Evolutionary conservation across 2,113 vertebrate genomes (phyloP), one percentile per base, ranked within the genome.

Genomic region (Phrynosoma blainvillii): DNA sequence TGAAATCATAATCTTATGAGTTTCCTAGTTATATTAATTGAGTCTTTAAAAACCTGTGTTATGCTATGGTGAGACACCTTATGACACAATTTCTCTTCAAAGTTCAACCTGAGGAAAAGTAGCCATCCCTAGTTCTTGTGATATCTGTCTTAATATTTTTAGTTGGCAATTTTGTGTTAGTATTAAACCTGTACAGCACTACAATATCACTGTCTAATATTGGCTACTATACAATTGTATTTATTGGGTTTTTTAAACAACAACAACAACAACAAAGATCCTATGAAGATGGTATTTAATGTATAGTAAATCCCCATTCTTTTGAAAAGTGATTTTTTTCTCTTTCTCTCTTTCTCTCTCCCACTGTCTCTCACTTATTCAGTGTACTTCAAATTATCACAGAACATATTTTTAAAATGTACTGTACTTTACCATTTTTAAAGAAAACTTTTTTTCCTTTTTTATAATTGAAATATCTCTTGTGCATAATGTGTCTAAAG

Each of bases 401-500:
- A 96, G 89, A 94, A 94, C 93, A 92, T 94, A 96, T 95, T 95
- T 95, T 93, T 89, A 93, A 95, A 94, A 94, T 92, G 84, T 93
- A 92, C 40, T 94, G 96, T 91, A 89, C 93, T 94, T 96, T 96
- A 92, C 87, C 95, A 91, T 93, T 94, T 88, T 88, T 90, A 94
- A 95, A 93, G 70, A 93, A 88, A 95, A 92, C 82, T 92, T 90
- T 89, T 91, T 91, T 94, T 90, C 87, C 84, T 91, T 90, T 54
- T 18, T 65, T 92, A 87, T 92, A 89, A 94, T 88, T 14, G 56
- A 95, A 95, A 87, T 93, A 91, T 97, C 96, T 95, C 92, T 96
- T 96, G 96, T 97, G 94, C 96, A 93, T 96, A 95, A 95, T 84
- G 93, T 96, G 93, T 96, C 96, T 92, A 94, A 96, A 96, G 85